Base-by-base conservation (phyloP, 2,888 invertebrate species). In the Dioctria rufipes region DNA sequence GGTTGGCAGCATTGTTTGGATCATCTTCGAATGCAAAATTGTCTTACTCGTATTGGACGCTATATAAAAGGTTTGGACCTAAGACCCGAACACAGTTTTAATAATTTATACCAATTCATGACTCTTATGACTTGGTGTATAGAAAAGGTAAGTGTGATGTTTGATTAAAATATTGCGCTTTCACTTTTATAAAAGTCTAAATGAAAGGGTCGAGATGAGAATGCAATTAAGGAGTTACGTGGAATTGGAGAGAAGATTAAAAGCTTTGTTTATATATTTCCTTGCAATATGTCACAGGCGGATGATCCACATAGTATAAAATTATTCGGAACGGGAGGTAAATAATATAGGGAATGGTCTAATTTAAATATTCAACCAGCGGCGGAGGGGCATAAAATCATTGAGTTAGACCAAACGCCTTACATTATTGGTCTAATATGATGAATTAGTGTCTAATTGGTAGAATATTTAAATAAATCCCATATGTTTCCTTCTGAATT, bases 101-200 rank as follows among this genome's bases (percentile, higher is more conserved):
- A 94, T 87, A 95, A 95, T 87, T 90, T 96, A 61, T 95, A 94
- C 86, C 95, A 95, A 86, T 96, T 96, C 86, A 94, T 96, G 92
- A 93, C 94, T 80, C 93, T 95, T 90, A 87, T 95, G n/a, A 92
- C 94, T 0, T 94, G 93, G 91, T 95, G 93, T 85, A 91, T 93
- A 0, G 93, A 94, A 84, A 91, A 91, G 85, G 89, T 90, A 42
- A 69, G 3, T 8, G n/a, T 42, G 3, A 54, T 8, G 4, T 60
- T 0, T 6, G 11, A 60, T 43, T 11, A 40, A 63, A 63, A 63
- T 65, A 1, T 11, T 25, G 40, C n/a, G 61, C 40, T 8, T 65
- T 73, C 40, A 63, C 5, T n/a, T 40, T 60, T 39, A 63, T 37
- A 54, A 6, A 71, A 13, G n/a, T 71, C 25, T 67, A 37, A 78